These are phyloP conservation scores for Anguilla obscura DNA, from an alignment of 2,797 vertebrate genomes.

Conservation along the genomic window DNA sequence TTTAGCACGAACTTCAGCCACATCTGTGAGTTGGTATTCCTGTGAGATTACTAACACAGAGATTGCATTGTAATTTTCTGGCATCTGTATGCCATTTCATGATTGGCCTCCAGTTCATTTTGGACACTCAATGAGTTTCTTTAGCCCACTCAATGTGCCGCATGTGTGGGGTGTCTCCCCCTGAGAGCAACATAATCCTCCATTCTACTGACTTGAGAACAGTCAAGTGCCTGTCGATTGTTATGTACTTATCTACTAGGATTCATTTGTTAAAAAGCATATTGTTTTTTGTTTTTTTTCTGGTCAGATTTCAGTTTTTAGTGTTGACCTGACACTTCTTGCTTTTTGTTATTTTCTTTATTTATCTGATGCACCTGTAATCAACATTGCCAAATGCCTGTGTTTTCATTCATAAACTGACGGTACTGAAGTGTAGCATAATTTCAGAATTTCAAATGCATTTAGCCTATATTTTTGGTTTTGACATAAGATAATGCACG, in stretches of 20 bases:
- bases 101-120: slow-evolving; percentile 62
- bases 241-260: too few species aligned
- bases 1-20: slow-evolving; percentile 55
- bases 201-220: slow-evolving; percentile 21
- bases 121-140: slow-evolving; percentile 49
- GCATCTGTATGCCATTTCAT: slow-evolving; percentile 64
- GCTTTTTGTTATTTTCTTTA: not conserved
- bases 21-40: slow-evolving; percentile 59
- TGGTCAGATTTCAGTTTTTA: not conserved
- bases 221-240: not conserved
- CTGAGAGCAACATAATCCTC: slow-evolving; percentile 34
- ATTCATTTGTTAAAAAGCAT: slow-evolving; percentile 11
- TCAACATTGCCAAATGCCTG: not conserved
- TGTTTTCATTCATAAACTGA: not conserved
- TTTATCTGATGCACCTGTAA: not conserved
- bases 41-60: slow-evolving; percentile 58
- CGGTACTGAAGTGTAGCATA: not conserved
- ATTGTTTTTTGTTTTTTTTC: not conserved
- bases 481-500: not conserved
- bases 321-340: not conserved
- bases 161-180: slow-evolving; percentile 58
- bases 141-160: slow-evolving; percentile 50
- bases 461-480: not conserved
- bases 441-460: not conserved
- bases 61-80: slow-evolving; percentile 70